Conservation (phyloP, 2,888 invertebrate genomes). For the Agrilus mali region DNA sequence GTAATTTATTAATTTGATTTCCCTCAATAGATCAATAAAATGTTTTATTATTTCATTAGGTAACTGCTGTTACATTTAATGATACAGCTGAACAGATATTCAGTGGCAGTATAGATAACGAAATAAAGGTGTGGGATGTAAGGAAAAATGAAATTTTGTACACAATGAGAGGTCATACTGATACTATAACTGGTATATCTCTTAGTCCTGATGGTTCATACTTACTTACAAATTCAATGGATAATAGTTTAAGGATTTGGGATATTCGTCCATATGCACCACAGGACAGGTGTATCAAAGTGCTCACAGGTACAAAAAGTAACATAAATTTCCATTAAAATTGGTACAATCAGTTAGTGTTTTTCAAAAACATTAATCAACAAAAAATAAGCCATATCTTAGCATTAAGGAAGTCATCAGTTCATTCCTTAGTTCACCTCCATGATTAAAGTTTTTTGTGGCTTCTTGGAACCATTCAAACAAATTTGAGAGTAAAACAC, state of each 20-base stretch:
- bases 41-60: conserved; percentile 13
- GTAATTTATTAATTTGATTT: background rate
- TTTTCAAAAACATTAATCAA: no score
- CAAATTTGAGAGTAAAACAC: no score
- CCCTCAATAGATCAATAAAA: background rate
- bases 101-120: conserved; percentile 93
- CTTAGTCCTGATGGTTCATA: conserved; percentile 80
- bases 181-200: conserved; percentile 85
- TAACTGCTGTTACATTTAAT: conserved; percentile 84
- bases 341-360: no score
- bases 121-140: conserved; percentile 95
- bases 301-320: conserved; percentile 60
- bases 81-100: conserved; percentile 93
- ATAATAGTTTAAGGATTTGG: conserved; percentile 91
- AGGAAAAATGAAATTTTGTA: conserved; percentile 77
- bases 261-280: conserved; percentile 93
- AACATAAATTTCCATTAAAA: conserved; percentile 3
- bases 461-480: no score
- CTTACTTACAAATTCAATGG: conserved; percentile 93
- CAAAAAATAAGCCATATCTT: no score
- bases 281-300: conserved; percentile 83
- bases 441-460: no score
- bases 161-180: conserved; percentile 83
- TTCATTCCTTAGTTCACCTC: no score
- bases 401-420: no score